Percentiles rank a stretch among this genome's conserved stretches.
Evolutionary conservation across 2,797 vertebrate species (phyloP).

Genomic region (Cynopterus sphinx): DNA sequence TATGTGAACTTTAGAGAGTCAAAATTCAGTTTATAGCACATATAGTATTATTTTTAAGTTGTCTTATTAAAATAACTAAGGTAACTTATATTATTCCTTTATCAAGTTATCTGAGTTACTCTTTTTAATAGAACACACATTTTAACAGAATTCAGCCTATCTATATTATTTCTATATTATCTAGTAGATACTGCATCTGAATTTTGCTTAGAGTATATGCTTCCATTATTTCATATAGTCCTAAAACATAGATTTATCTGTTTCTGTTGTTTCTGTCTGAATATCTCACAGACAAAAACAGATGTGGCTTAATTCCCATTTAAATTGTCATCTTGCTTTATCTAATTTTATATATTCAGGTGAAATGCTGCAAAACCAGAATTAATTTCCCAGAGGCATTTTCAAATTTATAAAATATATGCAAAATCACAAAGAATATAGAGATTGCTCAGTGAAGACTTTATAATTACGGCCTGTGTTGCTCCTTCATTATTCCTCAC

Average conservation of each 20-base stretch:
- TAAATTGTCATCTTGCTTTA: neutral
- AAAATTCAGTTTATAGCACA: neutral
- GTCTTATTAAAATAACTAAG: neutral
- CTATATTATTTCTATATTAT: neutral
- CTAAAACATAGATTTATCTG: neutral
- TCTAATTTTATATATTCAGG: constrained; percentile 35
- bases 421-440: neutral
- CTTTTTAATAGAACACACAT: neutral
- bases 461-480: neutral
- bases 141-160: neutral
- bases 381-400: neutral
- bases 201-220: neutral
- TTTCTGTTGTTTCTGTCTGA: neutral
- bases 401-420: neutral
- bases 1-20: neutral
- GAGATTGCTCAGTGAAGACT: neutral
- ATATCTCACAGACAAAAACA: neutral
- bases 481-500: neutral
- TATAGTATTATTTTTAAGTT: neutral
- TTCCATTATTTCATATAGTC: neutral
- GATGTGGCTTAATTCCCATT: neutral
- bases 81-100: neutral
- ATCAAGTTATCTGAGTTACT: neutral
- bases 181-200: neutral
- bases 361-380: neutral